A percentile compares a stretch with the other conserved stretches of the same genome.
phyloP scores from a whole-genome alignment of 2,888 invertebrate genomes.

The Dascillus cervinus region DNA sequence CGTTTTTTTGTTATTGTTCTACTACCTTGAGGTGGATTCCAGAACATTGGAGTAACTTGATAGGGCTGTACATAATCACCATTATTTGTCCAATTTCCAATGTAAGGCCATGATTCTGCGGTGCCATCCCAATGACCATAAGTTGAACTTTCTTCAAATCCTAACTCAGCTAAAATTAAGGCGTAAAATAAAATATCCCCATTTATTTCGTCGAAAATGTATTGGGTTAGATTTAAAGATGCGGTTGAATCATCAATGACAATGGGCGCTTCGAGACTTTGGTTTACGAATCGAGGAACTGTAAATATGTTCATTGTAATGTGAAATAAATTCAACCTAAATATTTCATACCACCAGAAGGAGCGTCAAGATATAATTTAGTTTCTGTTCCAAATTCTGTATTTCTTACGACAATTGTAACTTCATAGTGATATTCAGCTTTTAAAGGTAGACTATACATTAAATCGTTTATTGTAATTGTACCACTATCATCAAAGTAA shows the following conservation, averaged over 20 bases:
- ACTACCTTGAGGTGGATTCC: conserved; percentile 33
- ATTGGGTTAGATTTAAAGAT: conserved; percentile 33
- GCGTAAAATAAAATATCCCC: conserved; percentile 42
- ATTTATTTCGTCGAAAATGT: conserved; percentile 28
- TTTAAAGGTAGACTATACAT: no score
- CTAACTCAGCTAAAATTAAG: conserved; percentile 38
- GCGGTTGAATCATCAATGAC: conserved; percentile 34
- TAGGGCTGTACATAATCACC: conserved; percentile 37
- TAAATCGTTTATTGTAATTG: no score
- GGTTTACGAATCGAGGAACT: conserved; percentile 10
- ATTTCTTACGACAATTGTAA: no score
- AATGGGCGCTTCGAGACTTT: conserved; percentile 5
- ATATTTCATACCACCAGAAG: no score
- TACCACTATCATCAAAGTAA: no score
- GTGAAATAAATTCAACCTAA: no score
- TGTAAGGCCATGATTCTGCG: conserved; percentile 37
- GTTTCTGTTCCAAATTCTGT: no score
- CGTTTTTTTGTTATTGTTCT: no score
- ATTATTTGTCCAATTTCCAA: conserved; percentile 29
- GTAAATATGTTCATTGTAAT: no score
- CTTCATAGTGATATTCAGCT: no score
- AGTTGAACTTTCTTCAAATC: conserved; percentile 27
- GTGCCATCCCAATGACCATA: conserved; percentile 32
- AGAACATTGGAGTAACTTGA: conserved; percentile 39
- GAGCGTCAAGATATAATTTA: no score